These are phyloP conservation scores for Hetaerina titia DNA, from an alignment of 2,888 invertebrate species.

Conservation along the genomic window DNA sequence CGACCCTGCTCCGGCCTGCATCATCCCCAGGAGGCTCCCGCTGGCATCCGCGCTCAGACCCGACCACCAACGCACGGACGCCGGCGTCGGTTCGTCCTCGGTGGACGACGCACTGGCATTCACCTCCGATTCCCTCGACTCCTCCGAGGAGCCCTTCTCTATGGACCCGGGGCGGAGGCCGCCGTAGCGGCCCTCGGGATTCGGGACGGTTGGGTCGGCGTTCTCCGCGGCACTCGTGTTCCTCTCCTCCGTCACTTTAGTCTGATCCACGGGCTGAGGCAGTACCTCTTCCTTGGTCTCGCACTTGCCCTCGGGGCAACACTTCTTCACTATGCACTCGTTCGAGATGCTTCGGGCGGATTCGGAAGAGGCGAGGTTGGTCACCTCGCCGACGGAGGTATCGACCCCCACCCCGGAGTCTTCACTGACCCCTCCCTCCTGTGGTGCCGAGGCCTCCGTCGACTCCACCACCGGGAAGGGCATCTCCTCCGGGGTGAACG, in stretches of 20 bases:
- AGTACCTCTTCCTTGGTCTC: conserved; percentile 78
- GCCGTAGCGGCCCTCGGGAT: conserved; percentile 73
- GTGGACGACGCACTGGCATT: conserved; percentile 74
- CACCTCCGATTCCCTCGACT: conserved; percentile 77
- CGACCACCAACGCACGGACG: conserved; percentile 78
- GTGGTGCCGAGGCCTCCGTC: background rate
- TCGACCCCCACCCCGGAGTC: conserved; percentile 41
- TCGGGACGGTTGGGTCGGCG: conserved; percentile 68
- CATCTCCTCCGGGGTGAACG: conserved; percentile 60
- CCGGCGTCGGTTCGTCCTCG: conserved; percentile 72
- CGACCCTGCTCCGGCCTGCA: conserved; percentile 32
- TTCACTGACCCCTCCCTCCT: conserved; percentile 34
- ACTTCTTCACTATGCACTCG: conserved; percentile 60
- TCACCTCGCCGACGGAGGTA: conserved; percentile 8
- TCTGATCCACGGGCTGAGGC: conserved; percentile 69
- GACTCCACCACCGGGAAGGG: conserved; percentile 51
- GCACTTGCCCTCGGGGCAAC: conserved; percentile 75
- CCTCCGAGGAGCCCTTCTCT: conserved; percentile 71
- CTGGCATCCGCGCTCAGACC: conserved; percentile 78
- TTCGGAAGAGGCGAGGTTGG: background rate
- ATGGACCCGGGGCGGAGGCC: conserved; percentile 73
- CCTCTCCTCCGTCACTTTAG: conserved; percentile 79
- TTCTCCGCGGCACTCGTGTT: conserved; percentile 76
- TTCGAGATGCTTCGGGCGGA: conserved; percentile 43
- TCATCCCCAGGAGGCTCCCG: conserved; percentile 50